phyloP scores from a whole-genome alignment of 2,113 vertebrate species.

The Stictonetta naevosa region DNA sequence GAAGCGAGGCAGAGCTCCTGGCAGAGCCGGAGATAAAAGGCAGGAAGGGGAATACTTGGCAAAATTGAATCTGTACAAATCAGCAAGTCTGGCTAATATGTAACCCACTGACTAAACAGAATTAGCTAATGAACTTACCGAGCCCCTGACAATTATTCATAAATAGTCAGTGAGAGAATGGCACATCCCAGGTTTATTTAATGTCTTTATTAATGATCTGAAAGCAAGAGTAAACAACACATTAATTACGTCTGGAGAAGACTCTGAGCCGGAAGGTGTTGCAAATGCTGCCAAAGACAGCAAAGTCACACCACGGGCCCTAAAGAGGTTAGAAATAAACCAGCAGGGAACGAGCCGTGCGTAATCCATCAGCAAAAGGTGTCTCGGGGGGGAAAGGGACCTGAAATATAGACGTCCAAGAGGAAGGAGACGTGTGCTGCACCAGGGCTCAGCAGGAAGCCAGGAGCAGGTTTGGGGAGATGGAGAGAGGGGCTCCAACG shows the following conservation, averaged over 20 bases:
- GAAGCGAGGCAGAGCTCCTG: neutral
- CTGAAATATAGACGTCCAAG: neutral
- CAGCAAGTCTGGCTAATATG: constrained; percentile 7
- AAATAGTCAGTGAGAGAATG: constrained; percentile 40
- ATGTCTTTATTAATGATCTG: constrained; percentile 76
- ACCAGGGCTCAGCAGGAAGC: neutral
- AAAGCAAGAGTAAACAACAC: constrained; percentile 75
- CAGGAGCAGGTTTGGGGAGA: neutral
- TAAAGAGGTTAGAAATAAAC: neutral
- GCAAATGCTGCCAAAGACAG: constrained; percentile 37
- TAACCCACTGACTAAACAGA: constrained; percentile 54
- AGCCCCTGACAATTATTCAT: constrained; percentile 49
- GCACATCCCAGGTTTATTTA: constrained; percentile 56
- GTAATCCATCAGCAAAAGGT: neutral
- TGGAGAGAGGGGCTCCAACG: neutral
- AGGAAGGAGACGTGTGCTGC: neutral
- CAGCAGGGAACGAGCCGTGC: neutral
- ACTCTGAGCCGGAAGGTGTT: constrained; percentile 53
- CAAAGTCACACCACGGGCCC: constrained; percentile 4
- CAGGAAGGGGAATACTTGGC: constrained; percentile 22
- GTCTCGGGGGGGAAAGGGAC: rapidly evolving
- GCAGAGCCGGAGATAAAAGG: neutral
- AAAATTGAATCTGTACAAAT: constrained; percentile 43
- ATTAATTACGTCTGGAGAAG: constrained; percentile 73
- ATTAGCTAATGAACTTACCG: constrained; percentile 61